These are phyloP conservation scores for Mustelus asterias DNA, from an alignment of 2,113 vertebrate genomes.

Conservation along the genomic window DNA sequence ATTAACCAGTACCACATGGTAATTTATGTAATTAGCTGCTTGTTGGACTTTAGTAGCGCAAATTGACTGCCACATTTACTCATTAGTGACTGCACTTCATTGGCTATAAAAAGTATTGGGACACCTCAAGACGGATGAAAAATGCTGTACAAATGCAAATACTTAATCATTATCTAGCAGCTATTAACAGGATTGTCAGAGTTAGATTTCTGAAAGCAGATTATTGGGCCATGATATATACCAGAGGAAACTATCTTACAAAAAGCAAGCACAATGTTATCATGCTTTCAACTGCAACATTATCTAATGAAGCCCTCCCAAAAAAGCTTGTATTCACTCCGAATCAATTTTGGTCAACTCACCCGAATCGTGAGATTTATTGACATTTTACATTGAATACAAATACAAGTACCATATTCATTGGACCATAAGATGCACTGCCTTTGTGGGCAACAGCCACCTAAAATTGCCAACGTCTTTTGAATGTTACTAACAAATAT, in stretches of 20 bases:
- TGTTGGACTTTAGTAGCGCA: neutral
- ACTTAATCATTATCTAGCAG: neutral
- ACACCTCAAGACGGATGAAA: neutral
- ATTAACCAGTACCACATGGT: neutral
- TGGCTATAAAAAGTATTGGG: neutral
- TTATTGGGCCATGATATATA: neutral
- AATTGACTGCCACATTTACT: too few species aligned
- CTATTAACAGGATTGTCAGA: neutral
- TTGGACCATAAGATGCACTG: too few species aligned
- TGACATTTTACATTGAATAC: too few species aligned
- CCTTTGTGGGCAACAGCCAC: too few species aligned
- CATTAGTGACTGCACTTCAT: neutral
- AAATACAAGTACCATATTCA: too few species aligned
- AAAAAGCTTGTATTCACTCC: neutral
- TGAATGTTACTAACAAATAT: too few species aligned
- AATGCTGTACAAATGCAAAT: neutral
- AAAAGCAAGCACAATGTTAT: neutral
- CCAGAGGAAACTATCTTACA: neutral
- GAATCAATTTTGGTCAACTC: neutral
- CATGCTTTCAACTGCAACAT: neutral
- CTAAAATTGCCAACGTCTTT: too few species aligned
- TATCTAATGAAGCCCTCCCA: too few species aligned
- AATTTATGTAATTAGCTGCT: neutral
- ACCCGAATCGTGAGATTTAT: neutral
- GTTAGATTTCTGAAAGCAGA: neutral